Conservation (phyloP, 2,113 vertebrate genomes). For the Podilymbus podiceps region DNA sequence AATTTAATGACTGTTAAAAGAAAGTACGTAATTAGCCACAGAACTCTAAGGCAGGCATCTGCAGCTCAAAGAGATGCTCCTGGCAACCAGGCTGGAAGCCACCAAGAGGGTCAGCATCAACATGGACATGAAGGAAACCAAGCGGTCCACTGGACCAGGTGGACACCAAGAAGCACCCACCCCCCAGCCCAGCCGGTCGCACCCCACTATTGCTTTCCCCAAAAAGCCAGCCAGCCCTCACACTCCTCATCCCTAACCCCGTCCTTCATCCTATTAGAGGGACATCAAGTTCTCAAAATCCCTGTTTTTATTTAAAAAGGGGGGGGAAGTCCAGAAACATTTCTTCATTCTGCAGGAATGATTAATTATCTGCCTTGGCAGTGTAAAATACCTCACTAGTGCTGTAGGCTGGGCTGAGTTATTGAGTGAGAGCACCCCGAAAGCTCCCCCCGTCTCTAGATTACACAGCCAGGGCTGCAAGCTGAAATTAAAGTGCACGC, state of each 20-base stretch:
- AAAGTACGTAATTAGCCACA: neutral
- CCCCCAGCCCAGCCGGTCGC: neutral
- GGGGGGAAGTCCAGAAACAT: neutral
- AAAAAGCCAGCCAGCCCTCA: neutral
- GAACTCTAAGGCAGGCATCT: neutral
- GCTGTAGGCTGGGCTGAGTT: constrained; percentile 56
- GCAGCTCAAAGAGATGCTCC: neutral
- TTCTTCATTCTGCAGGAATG: constrained; percentile 60
- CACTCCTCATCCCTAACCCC: neutral
- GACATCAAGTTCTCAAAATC: neutral
- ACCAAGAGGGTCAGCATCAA: neutral
- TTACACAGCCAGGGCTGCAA: neutral
- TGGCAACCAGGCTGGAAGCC: neutral
- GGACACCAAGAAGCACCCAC: neutral
- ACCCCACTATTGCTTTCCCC: neutral
- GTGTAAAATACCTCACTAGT: constrained; percentile 27
- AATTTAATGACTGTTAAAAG: neutral
- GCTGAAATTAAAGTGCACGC: neutral
- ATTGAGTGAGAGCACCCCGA: constrained; percentile 44
- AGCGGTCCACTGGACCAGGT: too few relatives aligned
- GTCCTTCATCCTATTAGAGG: neutral
- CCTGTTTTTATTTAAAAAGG: constrained; percentile 6
- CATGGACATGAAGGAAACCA: neutral
- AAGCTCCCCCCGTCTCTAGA: neutral
- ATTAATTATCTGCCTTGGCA: constrained; percentile 54